These are phyloP conservation scores for Trichoplusia ni DNA, from an alignment of 1,140 invertebrate genomes.

Conservation along the genomic window DNA sequence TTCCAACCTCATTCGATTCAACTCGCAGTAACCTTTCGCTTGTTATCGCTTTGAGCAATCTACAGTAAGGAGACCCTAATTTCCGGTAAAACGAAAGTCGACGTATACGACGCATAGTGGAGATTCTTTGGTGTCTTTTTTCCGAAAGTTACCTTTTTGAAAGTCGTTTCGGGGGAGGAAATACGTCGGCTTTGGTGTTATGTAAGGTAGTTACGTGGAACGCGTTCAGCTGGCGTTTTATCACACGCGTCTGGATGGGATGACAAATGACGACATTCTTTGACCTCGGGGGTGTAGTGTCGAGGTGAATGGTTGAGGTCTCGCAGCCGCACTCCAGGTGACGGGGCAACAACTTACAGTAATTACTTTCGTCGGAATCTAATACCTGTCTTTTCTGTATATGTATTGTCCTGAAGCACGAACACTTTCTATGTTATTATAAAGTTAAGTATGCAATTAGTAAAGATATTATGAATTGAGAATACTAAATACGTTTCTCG, in stretches of 20 bases:
- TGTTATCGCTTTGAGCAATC: slow-evolving; percentile 52
- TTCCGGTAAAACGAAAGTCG: slow-evolving; percentile 43
- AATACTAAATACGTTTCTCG: no score
- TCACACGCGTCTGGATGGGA: background rate
- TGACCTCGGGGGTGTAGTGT: background rate
- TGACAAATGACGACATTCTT: slow-evolving; percentile 10
- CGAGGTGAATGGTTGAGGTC: background rate
- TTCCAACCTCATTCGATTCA: slow-evolving; percentile 35
- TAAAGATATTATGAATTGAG: no score
- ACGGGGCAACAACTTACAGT: no score
- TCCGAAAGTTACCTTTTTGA: slow-evolving; percentile 16
- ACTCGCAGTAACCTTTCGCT: slow-evolving; percentile 32
- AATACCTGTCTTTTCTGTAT: no score
- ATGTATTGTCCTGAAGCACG: no score
- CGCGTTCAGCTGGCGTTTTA: slow-evolving; percentile 4
- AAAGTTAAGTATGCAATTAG: no score
- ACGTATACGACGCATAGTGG: slow-evolving; percentile 15
- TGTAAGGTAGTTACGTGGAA: background rate
- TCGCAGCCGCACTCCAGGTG: background rate
- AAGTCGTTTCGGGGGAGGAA: slow-evolving; percentile 5
- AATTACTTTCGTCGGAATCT: no score
- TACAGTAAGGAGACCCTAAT: slow-evolving; percentile 44
- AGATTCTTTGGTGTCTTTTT: slow-evolving; percentile 20
- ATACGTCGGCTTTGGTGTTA: background rate
- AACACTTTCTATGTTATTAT: no score